Conservation (phyloP, 1,140 invertebrate species). For the Drosophila pseudoobscura region DNA sequence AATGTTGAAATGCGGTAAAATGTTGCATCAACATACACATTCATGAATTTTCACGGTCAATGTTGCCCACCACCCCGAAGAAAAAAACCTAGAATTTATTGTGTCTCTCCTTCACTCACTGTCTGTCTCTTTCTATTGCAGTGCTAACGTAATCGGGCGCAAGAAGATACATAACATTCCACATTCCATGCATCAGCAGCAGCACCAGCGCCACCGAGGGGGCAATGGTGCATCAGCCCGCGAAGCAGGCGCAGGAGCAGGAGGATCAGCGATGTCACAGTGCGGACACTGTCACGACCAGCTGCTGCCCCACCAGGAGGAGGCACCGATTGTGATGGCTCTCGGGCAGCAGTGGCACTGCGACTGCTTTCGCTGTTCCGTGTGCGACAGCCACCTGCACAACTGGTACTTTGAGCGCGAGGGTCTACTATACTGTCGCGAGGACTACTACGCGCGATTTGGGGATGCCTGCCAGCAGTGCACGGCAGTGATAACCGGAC, state of each 20-base stretch:
- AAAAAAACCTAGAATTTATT: not conserved
- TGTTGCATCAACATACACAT: too few relatives aligned
- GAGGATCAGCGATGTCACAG: constrained; percentile 24
- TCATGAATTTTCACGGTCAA: too few relatives aligned
- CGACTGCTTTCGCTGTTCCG: constrained; percentile 95
- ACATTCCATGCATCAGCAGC: constrained; percentile 47
- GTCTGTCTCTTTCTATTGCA: not conserved
- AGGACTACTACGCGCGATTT: constrained; percentile 94
- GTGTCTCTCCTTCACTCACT: not conserved
- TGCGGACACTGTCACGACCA: constrained; percentile 69
- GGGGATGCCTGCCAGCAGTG: constrained; percentile 95
- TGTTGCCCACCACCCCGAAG: too few relatives aligned
- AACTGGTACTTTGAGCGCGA: constrained; percentile 97
- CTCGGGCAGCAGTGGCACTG: constrained; percentile 93
- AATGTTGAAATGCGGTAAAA: too few relatives aligned
- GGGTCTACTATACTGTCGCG: constrained; percentile 93
- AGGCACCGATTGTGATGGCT: constrained; percentile 84
- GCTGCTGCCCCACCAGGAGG: constrained; percentile 56
- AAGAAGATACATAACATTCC: constrained; percentile 11
- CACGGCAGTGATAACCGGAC: constrained; percentile 93
- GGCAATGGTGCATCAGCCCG: constrained; percentile 6
- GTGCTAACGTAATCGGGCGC: constrained; percentile 34
- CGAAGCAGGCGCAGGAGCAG: not conserved
- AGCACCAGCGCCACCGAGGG: constrained; percentile 36
- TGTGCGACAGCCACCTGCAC: constrained; percentile 91